Base-by-base conservation (phyloP, 2,888 invertebrate genomes). In the Ephialtes manifestator region DNA sequence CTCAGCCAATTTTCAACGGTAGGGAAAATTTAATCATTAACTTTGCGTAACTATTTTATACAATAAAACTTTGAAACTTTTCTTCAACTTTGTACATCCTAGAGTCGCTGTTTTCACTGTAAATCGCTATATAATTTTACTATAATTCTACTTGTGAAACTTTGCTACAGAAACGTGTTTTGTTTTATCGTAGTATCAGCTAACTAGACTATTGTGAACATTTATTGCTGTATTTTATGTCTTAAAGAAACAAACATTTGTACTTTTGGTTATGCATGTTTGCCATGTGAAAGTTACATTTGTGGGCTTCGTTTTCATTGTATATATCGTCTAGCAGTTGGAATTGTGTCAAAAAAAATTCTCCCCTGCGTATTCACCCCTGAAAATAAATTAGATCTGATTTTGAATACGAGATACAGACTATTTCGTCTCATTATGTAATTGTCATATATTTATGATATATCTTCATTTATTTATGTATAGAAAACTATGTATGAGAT, bases 11-110 rank as follows among this genome's bases (percentile, higher is more conserved):
- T 35, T 63, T 35, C 18, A 63, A 63, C 60, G 35, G n/a, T 18
- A 63, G 31, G 24, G 60, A 24, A 63, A 63, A 35, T 35, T 63
- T 63, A 35, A 63, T 63, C 60, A 63, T 63, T 35, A 63, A 63
- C 60, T 63, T 63, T 63, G 8, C 8, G 7, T 18, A 63, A 63
- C 60, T 63, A n/a, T 63, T 63, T 63, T n/a, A 35, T 63, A 63
- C 60, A 63, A 35, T 35, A 35, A n/a, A 63, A 35, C 35, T 63
- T 63, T n/a, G 3, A 13, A 63, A 31, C 24, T 24, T 24, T 13
- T 35, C 13, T 10, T n/a, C 18, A n/a, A 13, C 11, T 60, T 4
- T 31, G 11, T 13, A 1, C 13, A 0, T 24, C 24, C 28, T 2
- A 3, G 24, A 28, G 4, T 13, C 24, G 10, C 1, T 13, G 1